A percentile compares a stretch with the other conserved stretches of the same genome.
Conservation (phyloP, 2,113 vertebrate genomes). For the Danio rerio region DNA sequence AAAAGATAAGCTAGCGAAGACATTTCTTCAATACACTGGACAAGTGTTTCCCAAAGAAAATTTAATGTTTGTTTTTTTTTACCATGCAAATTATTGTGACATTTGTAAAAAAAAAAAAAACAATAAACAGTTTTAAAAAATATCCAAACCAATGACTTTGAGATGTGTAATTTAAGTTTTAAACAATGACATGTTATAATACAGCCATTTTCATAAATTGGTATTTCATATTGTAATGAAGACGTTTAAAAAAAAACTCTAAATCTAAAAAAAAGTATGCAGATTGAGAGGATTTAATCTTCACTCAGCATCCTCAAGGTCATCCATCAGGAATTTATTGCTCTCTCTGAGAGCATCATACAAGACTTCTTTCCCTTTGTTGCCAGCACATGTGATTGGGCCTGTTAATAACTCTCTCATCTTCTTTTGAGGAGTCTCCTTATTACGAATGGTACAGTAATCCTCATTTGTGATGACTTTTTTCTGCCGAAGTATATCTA, state of each 20-base stretch:
- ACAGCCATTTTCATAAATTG: too few relatives aligned
- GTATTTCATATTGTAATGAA: too few relatives aligned
- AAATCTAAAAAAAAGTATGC: neutral
- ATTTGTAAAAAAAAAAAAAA: too few relatives aligned
- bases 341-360: conserved; percentile 6
- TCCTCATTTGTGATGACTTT: neutral
- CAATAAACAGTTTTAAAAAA: too few relatives aligned
- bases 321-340: conserved; percentile 23
- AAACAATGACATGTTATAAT: too few relatives aligned
- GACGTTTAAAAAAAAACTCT: neutral
- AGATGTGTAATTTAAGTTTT: too few relatives aligned
- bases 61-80: too few relatives aligned
- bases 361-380: conserved; percentile 38
- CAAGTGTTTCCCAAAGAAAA: too few relatives aligned
- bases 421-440: neutral
- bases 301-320: conserved; percentile 30
- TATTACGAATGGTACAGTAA: neutral
- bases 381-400: neutral
- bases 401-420: conserved; percentile 40
- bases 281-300: neutral
- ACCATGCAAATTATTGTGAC: too few relatives aligned
- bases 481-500: conserved; percentile 59
- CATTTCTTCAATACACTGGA: too few relatives aligned
- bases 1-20: too few relatives aligned
- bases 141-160: too few relatives aligned